Evolutionary conservation across 2,888 invertebrate species (phyloP).

Genomic region (Phortica magna): DNA sequence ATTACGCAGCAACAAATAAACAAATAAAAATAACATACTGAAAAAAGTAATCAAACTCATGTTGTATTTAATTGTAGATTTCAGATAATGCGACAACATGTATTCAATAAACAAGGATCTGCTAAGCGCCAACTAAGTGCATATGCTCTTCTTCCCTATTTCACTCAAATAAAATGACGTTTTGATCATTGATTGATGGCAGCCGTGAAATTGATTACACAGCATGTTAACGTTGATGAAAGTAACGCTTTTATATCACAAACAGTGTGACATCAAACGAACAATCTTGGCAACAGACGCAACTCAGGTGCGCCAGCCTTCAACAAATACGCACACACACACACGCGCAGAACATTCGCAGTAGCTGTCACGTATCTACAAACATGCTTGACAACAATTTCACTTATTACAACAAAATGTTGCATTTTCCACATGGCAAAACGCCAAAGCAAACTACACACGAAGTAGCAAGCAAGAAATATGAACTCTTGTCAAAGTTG

Average conservation of each 20-base stretch:
- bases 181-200: slow-evolving; percentile 53
- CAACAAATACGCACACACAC: slow-evolving; percentile 35
- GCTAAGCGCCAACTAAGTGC: too few species aligned
- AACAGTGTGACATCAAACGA: slow-evolving; percentile 59
- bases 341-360: slow-evolving; percentile 26
- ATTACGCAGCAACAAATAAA: too few species aligned
- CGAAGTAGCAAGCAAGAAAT: slow-evolving; percentile 11
- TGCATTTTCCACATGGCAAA: not conserved
- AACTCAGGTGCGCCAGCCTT: slow-evolving; percentile 55
- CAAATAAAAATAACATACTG: too few species aligned
- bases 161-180: not conserved
- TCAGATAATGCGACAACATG: too few species aligned
- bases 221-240: too few species aligned
- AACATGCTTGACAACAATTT: too few species aligned
- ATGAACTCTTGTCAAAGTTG: slow-evolving; percentile 49
- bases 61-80: too few species aligned
- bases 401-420: too few species aligned
- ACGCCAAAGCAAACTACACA: slow-evolving; percentile 6
- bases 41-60: too few species aligned
- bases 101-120: too few species aligned
- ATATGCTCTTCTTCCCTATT: not conserved
- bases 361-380: too few species aligned
- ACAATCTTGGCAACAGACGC: slow-evolving; percentile 53
- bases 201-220: slow-evolving; percentile 44
- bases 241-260: slow-evolving; percentile 22